These are phyloP conservation scores for Epizoanthus ramosus DNA, from an alignment of 92 coral and sea anemone species.

Conservation along the genomic window DNA sequence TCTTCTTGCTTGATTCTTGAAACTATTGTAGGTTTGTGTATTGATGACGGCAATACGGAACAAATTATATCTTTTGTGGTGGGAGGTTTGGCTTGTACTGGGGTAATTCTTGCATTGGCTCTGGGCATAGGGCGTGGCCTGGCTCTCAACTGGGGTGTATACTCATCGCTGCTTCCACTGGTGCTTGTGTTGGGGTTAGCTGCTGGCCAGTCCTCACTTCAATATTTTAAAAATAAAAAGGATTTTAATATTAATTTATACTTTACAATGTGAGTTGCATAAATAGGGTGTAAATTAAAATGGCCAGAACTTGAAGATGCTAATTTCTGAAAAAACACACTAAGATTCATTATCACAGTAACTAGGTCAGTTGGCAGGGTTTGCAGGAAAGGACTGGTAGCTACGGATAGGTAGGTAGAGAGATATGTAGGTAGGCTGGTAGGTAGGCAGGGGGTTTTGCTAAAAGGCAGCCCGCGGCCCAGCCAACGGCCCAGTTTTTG, in stretches of 20 bases:
- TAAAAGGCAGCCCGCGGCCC: no score
- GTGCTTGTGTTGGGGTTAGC: conserved; percentile 65
- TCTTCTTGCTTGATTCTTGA: conserved; percentile 51
- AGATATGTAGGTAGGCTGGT: no score
- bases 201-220: conserved; percentile 92
- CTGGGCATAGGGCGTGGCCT: conserved; percentile 87
- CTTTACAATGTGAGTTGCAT: not conserved
- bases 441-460: no score
- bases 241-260: not conserved
- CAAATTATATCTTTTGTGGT: conserved; percentile 39
- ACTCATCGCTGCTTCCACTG: conserved; percentile 91
- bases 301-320: no score
- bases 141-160: conserved; percentile 68
- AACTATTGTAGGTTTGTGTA: conserved; percentile 39
- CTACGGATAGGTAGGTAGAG: no score
- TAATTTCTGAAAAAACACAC: no score
- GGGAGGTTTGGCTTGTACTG: conserved; percentile 57
- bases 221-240: not conserved
- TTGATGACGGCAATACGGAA: conserved; percentile 21
- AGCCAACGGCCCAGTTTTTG: no score
- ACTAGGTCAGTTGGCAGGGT: no score
- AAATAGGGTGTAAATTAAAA: not conserved
- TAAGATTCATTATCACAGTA: no score
- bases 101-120: conserved; percentile 84
- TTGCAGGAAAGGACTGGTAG: no score